Percentiles rank a stretch among this genome's conserved stretches.
Conservation (phyloP, 1,140 invertebrate genomes). For the Eurosta solidaginis region DNA sequence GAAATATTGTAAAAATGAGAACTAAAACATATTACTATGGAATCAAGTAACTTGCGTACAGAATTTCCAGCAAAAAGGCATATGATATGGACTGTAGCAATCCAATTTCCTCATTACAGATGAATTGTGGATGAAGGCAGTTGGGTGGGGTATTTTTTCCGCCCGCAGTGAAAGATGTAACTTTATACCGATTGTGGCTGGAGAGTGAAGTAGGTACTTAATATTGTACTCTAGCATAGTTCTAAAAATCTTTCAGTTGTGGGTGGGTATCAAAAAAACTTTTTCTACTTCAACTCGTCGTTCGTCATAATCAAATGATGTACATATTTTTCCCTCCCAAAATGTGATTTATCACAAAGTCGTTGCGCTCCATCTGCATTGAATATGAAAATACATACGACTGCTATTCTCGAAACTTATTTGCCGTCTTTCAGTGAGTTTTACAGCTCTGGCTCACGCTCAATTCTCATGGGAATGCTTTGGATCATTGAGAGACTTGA, state of each 20-base stretch:
- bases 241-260: too few relatives aligned
- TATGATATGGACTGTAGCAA: neutral
- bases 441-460: too few relatives aligned
- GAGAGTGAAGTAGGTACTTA: too few relatives aligned
- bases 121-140: neutral
- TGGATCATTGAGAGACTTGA: too few relatives aligned
- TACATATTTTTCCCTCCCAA: neutral
- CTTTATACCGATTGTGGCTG: too few relatives aligned
- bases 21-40: neutral
- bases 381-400: too few relatives aligned
- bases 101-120: conserved; percentile 21
- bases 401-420: too few relatives aligned
- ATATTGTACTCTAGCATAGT: too few relatives aligned
- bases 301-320: neutral
- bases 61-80: neutral
- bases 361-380: conserved; percentile 13
- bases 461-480: too few relatives aligned
- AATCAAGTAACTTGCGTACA: neutral
- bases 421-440: too few relatives aligned
- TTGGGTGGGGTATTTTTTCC: too few relatives aligned
- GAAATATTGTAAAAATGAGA: neutral
- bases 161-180: too few relatives aligned
- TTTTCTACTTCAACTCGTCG: neutral
- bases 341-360: conserved; percentile 9
- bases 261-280: neutral